phyloP scores from a whole-genome alignment of 2,797 vertebrate species.

The Macropus fuliginosus region DNA sequence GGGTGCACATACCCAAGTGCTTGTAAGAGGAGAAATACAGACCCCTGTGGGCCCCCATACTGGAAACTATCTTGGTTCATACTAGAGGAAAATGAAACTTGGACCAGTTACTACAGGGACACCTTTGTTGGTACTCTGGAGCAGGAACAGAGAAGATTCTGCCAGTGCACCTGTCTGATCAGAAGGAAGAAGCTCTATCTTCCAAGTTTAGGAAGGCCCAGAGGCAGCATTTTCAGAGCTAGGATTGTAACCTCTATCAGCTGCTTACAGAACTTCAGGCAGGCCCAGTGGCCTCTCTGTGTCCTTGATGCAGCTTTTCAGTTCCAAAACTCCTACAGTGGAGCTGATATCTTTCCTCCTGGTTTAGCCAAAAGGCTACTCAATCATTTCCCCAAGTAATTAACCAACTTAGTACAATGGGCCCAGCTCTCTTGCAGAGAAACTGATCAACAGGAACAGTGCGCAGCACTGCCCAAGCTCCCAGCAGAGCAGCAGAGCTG shows the following conservation, averaged over 20 bases:
- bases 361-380: not conserved
- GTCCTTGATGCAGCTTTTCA: not conserved
- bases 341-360: not conserved
- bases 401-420: not conserved
- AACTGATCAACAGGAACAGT: not conserved
- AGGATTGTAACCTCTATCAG: not conserved
- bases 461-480: not conserved
- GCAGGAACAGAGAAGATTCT: not conserved
- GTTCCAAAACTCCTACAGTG: not conserved
- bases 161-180: not conserved
- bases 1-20: not conserved
- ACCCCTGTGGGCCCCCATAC: not conserved
- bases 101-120: not conserved
- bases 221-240: not conserved
- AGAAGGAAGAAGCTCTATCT: not conserved
- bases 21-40: not conserved
- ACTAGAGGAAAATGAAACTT: not conserved
- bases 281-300: not conserved
- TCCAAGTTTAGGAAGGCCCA: not conserved
- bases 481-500: not conserved
- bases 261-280: not conserved
- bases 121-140: not conserved
- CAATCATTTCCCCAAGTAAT: not conserved
- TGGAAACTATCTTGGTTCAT: not conserved
- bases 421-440: not conserved